A percentile compares a stretch with the other conserved stretches of the same genome.
Conservation (phyloP, 1,140 invertebrate species). For the Achroia grisella region DNA sequence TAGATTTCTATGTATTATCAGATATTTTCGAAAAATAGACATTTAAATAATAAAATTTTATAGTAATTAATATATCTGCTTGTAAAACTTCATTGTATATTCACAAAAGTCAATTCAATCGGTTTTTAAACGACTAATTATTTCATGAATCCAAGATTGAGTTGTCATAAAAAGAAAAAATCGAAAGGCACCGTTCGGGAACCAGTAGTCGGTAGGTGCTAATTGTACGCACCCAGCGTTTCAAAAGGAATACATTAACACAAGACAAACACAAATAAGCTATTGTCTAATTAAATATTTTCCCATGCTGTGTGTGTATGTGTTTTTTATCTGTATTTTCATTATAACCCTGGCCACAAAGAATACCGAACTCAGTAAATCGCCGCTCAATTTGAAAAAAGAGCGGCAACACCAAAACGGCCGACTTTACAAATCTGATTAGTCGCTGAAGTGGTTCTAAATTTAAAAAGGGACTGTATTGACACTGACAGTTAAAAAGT, state of each 20-base stretch:
- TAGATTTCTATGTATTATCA: too few species aligned
- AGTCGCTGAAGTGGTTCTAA: conserved; percentile 63
- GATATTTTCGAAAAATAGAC: too few species aligned
- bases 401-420: conserved; percentile 30
- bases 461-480: conserved; percentile 63
- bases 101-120: not conserved
- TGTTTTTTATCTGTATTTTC: conserved; percentile 26
- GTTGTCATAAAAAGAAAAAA: conserved; percentile 46
- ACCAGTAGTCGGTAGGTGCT: conserved; percentile 55
- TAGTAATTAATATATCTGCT: too few species aligned
- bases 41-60: too few species aligned
- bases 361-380: conserved; percentile 36
- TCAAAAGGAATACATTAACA: conserved; percentile 68
- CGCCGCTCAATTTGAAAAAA: conserved; percentile 39
- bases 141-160: conserved; percentile 36
- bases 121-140: conserved; percentile 28
- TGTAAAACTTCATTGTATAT: too few species aligned
- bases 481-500: conserved; percentile 47
- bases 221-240: conserved; percentile 50
- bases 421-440: conserved; percentile 68
- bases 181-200: conserved; percentile 15
- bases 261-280: conserved; percentile 69
- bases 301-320: conserved; percentile 47
- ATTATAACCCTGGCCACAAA: conserved; percentile 37
- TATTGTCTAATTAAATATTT: conserved; percentile 72